Evolutionary conservation across 2,888 invertebrate species (phyloP).

Genomic region (Neoitamus cyanurus): DNA sequence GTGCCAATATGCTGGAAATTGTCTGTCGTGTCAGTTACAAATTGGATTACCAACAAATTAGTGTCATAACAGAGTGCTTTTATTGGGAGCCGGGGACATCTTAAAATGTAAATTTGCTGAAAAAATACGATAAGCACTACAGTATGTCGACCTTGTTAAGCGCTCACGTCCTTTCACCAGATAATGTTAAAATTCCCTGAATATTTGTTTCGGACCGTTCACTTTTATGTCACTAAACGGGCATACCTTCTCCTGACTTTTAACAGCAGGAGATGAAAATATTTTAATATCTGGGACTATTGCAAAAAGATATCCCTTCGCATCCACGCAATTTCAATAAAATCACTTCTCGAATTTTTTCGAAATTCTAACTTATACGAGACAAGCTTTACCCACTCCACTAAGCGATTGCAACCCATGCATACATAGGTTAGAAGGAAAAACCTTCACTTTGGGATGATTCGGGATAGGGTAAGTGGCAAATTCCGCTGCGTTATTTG

Average conservation of each 20-base stretch:
- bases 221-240: neutral
- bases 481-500: neutral
- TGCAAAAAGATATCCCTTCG: neutral
- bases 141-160: slow-evolving; percentile 2
- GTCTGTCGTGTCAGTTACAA: slow-evolving; percentile 42
- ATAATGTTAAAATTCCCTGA: neutral
- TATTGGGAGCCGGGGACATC: slow-evolving; percentile 14
- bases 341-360: neutral
- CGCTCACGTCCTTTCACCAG: neutral
- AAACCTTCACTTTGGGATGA: neutral
- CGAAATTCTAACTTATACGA: neutral
- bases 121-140: neutral
- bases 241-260: neutral
- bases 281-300: neutral
- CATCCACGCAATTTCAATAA: neutral
- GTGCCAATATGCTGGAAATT: slow-evolving; percentile 35
- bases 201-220: neutral
- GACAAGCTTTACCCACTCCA: no score
- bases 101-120: neutral
- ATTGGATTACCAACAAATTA: slow-evolving; percentile 45
- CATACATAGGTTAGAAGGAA: no score
- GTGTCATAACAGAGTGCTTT: slow-evolving; percentile 25
- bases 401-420: no score
- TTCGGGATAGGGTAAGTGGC: no score
- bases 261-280: neutral